Conservation (phyloP, 2,113 vertebrate genomes). For the Synchiropus splendidus region DNA sequence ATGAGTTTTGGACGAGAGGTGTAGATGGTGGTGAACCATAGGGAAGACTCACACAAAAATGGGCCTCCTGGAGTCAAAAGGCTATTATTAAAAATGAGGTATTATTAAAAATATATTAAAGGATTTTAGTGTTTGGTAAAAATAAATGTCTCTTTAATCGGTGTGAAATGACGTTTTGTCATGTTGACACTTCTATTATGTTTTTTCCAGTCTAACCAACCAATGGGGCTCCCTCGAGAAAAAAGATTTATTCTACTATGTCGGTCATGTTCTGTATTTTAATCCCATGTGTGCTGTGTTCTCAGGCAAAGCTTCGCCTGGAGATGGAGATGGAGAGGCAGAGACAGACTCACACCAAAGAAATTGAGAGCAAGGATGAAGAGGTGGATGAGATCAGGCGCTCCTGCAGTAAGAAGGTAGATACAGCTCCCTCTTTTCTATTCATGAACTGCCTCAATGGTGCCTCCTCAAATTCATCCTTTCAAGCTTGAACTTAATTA, state of each 20-base stretch:
- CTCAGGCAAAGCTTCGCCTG: slow-evolving; percentile 88
- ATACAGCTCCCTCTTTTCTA: slow-evolving; percentile 3
- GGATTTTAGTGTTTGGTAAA: too few species aligned
- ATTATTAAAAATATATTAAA: too few species aligned
- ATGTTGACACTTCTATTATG: too few species aligned
- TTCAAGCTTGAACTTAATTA: slow-evolving; percentile 3
- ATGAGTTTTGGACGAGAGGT: too few species aligned
- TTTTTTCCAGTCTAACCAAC: too few species aligned
- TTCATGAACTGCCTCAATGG: background rate
- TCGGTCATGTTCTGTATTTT: background rate
- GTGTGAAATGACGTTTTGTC: too few species aligned
- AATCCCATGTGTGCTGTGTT: slow-evolving; percentile 5
- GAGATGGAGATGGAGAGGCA: slow-evolving; percentile 97
- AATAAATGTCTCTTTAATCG: too few species aligned
- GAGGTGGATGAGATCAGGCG: slow-evolving; percentile 93
- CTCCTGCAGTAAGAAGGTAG: slow-evolving; percentile 94
- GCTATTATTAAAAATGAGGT: too few species aligned
- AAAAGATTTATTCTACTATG: background rate
- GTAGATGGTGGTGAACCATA: too few species aligned
- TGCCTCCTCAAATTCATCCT: background rate
- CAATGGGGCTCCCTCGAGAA: background rate
- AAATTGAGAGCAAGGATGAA: slow-evolving; percentile 90
- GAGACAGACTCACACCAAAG: slow-evolving; percentile 88
- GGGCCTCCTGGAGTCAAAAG: too few species aligned
- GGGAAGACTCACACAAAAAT: too few species aligned